Evolutionary conservation across 37 sponge, comb jelly and placozoan genomes (phyloP), one percentile per base, ranked within the genome.

Genomic region (Tethya wilhelma): DNA sequence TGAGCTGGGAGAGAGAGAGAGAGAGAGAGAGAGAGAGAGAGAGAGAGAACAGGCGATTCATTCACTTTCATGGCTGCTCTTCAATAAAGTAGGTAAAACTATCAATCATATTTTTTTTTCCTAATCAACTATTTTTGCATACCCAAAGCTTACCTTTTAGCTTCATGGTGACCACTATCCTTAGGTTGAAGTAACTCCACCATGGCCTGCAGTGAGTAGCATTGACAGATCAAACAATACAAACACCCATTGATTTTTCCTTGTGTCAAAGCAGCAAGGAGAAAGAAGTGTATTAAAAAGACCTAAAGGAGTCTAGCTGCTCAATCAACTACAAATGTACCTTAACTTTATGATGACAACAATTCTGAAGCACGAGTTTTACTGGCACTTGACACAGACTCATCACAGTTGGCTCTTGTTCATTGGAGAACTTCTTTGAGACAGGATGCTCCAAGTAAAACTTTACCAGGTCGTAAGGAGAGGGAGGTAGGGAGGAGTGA

Each of bases 321-420:
- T n/a, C n/a, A n/a, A n/a, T n/a, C n/a, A n/a, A n/a, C n/a, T n/a
- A n/a, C n/a, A n/a, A n/a, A n/a, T n/a, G 2, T 33, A 85, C 86
- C 62, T 66, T 63, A 2, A 86, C 74, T 38, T 42, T 44, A 7
- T 40, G 20, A 31, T 59, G 69, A 31, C 38, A 64, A 40, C 85
- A 89, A 69, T 89, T 89, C 75, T 89, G 79, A 30, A 89, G 62
- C 0, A 46, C 30, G 4, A 89, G 31, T 9, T 39, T 59, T 22
- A 89, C 90, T 20, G 72, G 79, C 0, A 83, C 75, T 4, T 30
- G 44, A 72, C 90, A 83, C 59, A 72, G 25, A 40, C 12, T 69
- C 25, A 9, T 9, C 4, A 43, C 25, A 32, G 42, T 40, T 23
- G 6, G 2, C 2, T 11, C n/a, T 25, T 26, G 25, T 5, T 22